Base-by-base conservation (phyloP, 2,113 vertebrate species). In the Campylorhamphus procurvoides region DNA sequence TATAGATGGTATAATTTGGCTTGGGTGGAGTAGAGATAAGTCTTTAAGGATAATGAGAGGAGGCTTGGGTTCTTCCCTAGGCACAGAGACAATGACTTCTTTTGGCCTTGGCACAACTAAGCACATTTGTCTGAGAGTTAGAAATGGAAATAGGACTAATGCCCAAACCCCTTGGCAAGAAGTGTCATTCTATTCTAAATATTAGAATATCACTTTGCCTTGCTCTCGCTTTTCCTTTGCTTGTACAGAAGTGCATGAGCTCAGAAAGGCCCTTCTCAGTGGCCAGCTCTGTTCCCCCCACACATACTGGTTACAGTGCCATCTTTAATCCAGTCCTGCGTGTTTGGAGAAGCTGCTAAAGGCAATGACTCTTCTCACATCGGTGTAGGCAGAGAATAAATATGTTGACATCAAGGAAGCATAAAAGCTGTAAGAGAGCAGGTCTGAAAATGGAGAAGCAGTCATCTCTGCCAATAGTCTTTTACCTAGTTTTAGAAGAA, bases 231-330 rank as follows among this genome's bases (percentile, higher is more conserved):
- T 73, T 52, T 58, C 6, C 40, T 53, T 87, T 52, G 24, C 4
- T 28, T 49, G 80, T 76, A 9, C 11, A 73, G 33, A 68, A 24
- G 3, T 8, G 1, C 44, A 52, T 49, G 35, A 84, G n/a, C 15
- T 87, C 55, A 69, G 75, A 77, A 86, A 42, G 50, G 5, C n/a
- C 53, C n/a, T 76, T 50, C n/a, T 76, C 10, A 52, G 17, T 58
- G 20, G 17, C 28, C 27, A 66, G 0, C 9, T 77, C 80, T 22
- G 18, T 66, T 20, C 15, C n/a, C 24, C 18, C 76, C 44, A 46
- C 7, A 18, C 0, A 0, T 14, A 40, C 40, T 0, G 13, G 1
- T 31, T 56, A 28, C 9, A 9, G 29, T 35, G 40, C 46, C 55
- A 80, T 24, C 24, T 77, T 69, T 73, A 49, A 62, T 71, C 31